Evolutionary conservation across 2,888 invertebrate species (phyloP).

Genomic region (Dusona sp.): DNA sequence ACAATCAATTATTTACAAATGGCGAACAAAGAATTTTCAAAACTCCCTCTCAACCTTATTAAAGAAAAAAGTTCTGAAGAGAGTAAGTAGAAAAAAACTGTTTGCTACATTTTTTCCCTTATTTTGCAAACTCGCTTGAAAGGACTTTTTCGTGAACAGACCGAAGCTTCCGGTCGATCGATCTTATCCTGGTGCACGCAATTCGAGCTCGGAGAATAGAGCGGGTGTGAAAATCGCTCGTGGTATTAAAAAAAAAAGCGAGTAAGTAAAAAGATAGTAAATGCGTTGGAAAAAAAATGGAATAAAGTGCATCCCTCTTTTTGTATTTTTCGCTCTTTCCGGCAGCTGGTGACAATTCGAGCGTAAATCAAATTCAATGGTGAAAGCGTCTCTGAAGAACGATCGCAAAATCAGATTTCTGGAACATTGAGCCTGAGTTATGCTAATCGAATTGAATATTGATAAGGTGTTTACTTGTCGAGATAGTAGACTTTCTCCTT

Average conservation of each 20-base stretch:
- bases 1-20: too few relatives aligned
- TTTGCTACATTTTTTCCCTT: not conserved
- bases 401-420: slow-evolving; percentile 76
- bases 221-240: slow-evolving; percentile 75
- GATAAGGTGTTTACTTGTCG: slow-evolving; percentile 74
- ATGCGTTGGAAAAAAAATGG: slow-evolving; percentile 46
- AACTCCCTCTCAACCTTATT: not conserved
- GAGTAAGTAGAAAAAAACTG: not conserved
- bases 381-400: slow-evolving; percentile 8
- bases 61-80: not conserved
- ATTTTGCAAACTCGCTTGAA: slow-evolving; percentile 10
- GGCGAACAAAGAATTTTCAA: not conserved
- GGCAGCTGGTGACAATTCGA: slow-evolving; percentile 78
- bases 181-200: slow-evolving; percentile 32
- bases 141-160: slow-evolving; percentile 37
- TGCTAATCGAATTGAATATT: slow-evolving; percentile 77
- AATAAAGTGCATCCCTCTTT: slow-evolving; percentile 39
- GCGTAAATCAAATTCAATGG: slow-evolving; percentile 70
- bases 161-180: slow-evolving; percentile 65
- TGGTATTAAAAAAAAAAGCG: slow-evolving; percentile 67
- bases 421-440: slow-evolving; percentile 78
- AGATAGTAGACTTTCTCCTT: not conserved
- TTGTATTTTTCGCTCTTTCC: slow-evolving; percentile 55
- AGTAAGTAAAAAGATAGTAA: slow-evolving; percentile 31
- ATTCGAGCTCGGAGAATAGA: slow-evolving; percentile 65